These are phyloP conservation scores for Phainopepla nitens DNA, from an alignment of 2,113 vertebrate genomes.

Conservation along the genomic window DNA sequence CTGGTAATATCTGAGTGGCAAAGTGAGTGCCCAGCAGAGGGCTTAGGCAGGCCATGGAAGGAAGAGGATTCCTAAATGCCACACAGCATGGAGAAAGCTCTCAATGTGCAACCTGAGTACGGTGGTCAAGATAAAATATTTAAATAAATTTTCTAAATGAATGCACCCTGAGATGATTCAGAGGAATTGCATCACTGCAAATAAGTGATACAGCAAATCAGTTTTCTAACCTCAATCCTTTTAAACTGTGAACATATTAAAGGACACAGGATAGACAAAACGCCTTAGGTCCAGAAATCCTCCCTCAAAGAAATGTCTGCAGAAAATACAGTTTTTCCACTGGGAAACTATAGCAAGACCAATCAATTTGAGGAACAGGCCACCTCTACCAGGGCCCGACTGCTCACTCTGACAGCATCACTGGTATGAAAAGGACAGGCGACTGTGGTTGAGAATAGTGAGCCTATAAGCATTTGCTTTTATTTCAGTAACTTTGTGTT, in stretches of 20 bases:
- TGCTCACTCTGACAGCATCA: rapidly evolving
- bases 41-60: not conserved
- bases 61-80: not conserved
- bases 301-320: not conserved
- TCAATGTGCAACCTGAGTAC: rapidly evolving
- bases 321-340: not conserved
- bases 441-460: not conserved
- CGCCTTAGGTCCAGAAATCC: not conserved
- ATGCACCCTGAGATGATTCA: not conserved
- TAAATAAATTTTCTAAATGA: not conserved
- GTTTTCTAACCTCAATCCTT: not conserved
- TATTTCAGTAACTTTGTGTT: not conserved
- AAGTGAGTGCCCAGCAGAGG: not conserved
- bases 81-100: not conserved
- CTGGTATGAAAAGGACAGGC: not conserved
- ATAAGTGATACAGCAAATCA: not conserved
- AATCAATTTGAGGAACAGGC: not conserved
- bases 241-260: not conserved
- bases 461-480: not conserved
- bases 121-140: not conserved
- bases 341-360: not conserved
- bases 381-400: rapidly evolving
- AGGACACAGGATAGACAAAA: not conserved
- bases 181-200: not conserved
- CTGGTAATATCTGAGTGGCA: not conserved